These are phyloP conservation scores for Gymnocheta viridis DNA, from an alignment of 2,888 invertebrate species.

Conservation along the genomic window DNA sequence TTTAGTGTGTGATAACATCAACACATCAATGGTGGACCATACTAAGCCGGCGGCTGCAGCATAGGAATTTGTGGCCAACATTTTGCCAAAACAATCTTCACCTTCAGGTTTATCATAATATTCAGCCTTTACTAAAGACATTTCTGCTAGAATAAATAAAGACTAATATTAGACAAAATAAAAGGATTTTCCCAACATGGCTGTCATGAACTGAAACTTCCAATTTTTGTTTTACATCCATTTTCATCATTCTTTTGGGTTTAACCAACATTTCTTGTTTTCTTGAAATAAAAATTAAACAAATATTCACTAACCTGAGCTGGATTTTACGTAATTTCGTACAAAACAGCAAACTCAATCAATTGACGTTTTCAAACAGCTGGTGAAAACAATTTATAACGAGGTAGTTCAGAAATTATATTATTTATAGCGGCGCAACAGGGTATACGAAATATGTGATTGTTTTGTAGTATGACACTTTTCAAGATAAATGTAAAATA, in stretches of 20 bases:
- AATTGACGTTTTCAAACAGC: constrained; percentile 51
- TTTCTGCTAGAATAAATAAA: constrained; percentile 60
- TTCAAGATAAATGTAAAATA: not conserved
- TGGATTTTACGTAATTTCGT: constrained; percentile 74
- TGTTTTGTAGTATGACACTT: not conserved
- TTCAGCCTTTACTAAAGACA: constrained; percentile 78
- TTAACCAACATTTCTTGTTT: not conserved
- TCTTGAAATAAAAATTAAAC: constrained; percentile 11
- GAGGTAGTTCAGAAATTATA: not conserved
- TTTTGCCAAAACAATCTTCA: constrained; percentile 86
- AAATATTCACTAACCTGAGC: constrained; percentile 57
- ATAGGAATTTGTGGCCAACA: constrained; percentile 85
- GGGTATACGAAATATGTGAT: not conserved
- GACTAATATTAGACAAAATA: not conserved
- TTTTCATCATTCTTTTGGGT: not conserved
- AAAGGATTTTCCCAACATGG: not conserved
- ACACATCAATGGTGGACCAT: constrained; percentile 84
- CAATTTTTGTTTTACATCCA: not conserved
- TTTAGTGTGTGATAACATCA: constrained; percentile 85
- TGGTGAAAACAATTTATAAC: constrained; percentile 13
- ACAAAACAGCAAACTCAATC: constrained; percentile 47
- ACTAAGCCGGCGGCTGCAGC: constrained; percentile 83
- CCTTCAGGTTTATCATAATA: constrained; percentile 89
- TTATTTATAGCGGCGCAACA: not conserved
- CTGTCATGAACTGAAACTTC: not conserved